Evolutionary conservation across 2,888 invertebrate genomes (phyloP).

Genomic region (Seira ritae): DNA sequence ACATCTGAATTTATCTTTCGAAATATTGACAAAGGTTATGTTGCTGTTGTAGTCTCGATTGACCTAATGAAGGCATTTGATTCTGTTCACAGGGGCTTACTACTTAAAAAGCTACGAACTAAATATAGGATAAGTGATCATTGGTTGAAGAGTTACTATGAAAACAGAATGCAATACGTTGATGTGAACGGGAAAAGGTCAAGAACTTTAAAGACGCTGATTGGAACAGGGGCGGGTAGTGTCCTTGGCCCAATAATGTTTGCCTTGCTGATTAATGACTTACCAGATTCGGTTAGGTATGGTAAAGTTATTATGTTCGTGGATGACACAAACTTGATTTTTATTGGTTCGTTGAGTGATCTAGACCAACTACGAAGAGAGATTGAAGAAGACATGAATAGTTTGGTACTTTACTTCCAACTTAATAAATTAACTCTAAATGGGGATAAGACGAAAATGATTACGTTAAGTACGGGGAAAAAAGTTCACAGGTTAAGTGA

Average conservation of each 20-base stretch:
- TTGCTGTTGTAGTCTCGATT: constrained; percentile 20
- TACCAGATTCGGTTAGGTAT: neutral
- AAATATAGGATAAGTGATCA: constrained; percentile 33
- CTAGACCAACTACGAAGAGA: neutral
- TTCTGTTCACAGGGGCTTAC: constrained; percentile 24
- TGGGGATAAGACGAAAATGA: constrained; percentile 37
- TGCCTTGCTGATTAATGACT: constrained; percentile 34
- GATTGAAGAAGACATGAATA: constrained; percentile 3
- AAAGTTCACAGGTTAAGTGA: neutral
- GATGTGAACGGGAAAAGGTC: constrained; percentile 20
- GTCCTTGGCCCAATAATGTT: constrained; percentile 38
- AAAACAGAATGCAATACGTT: constrained; percentile 37
- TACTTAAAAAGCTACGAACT: constrained; percentile 26
- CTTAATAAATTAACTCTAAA: constrained; percentile 19
- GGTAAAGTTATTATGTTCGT: constrained; percentile 31
- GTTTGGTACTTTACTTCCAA: constrained; percentile 7
- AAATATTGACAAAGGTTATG: constrained; percentile 29
- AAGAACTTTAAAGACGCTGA: neutral
- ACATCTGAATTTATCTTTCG: constrained; percentile 16
- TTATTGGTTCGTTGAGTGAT: neutral
- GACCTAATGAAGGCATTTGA: constrained; percentile 44
- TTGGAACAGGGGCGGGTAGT: constrained; percentile 43
- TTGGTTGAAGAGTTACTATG: constrained; percentile 40
- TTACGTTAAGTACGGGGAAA: constrained; percentile 7
- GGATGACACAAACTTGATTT: constrained; percentile 45